Evolutionary conservation across 2,888 invertebrate genomes (phyloP), one percentile per base, ranked within the genome.

Genomic region (Lottia scabra): DNA sequence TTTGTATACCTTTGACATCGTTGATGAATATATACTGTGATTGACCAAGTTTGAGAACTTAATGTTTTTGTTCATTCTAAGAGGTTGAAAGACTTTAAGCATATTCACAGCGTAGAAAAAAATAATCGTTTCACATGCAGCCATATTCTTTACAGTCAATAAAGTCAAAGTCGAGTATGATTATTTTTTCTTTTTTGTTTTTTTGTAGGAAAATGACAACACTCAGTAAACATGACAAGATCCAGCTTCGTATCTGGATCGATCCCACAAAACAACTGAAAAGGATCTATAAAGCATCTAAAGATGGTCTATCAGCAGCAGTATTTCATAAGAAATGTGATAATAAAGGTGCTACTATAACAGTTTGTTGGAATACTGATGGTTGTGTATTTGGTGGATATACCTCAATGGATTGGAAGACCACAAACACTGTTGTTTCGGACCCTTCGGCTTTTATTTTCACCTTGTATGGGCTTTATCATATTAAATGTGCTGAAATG

Each of bases 261-360:
- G 73, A 78, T 12, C 16, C 46, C 8, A 71, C 72, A 38, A 67
- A 72, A 13, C 74, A 76, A 63, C 79, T 78, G 48, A 56, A 65
- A 0, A 70, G 80, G 63, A 48, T 81, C 27, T 81, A 80, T 70
- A 76, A 73, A 43, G 75, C 76, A 46, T 72, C 74, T 6, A 56
- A 72, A 27, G 79, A 82, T 46, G 80, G 80, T 0, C 76, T 78
- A 64, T 48, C 56, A 8, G 70, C 80, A 13, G 26, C 66, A 23
- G 70, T 74, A 12, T 82, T 82, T 66, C 82, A 82, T 45, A 64
- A 74, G 63, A 70, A 71, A 45, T 82, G 82, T 68, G 72, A 82
- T 76, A 75, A 78, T 62, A 70, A 81, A 70, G 80, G 80, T 0
- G 75, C 80, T 0, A 81, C 80, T 5, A 76, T 81, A 0, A 76